These are phyloP conservation scores for Epistrophe eligans DNA, from an alignment of 2,888 invertebrate genomes.

Conservation along the genomic window DNA sequence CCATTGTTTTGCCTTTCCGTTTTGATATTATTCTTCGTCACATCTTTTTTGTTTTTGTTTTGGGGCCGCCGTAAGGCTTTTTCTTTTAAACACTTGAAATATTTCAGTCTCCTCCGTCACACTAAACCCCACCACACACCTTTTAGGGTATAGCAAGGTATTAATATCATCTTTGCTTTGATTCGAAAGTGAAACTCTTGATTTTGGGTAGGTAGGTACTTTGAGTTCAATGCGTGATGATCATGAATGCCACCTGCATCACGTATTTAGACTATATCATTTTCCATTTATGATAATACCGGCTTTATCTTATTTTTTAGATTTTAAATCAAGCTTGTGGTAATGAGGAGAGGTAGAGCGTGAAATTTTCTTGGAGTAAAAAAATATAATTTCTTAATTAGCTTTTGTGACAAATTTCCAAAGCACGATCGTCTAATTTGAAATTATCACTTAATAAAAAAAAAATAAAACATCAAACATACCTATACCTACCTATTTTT, in stretches of 20 bases:
- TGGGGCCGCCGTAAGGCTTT: constrained; percentile 22
- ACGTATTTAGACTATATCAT: constrained; percentile 62
- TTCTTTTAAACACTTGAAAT: constrained; percentile 33
- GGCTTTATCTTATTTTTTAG: constrained; percentile 2
- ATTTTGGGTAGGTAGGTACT: constrained; percentile 31
- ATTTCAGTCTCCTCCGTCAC: neutral
- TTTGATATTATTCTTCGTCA: constrained; percentile 50
- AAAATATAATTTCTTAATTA: constrained; percentile 27
- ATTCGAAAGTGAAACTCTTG: constrained; percentile 71
- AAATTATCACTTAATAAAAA: constrained; percentile 13
- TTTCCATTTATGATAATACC: constrained; percentile 21
- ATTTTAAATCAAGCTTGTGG: constrained; percentile 31
- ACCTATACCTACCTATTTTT: neutral
- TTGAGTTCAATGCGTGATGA: constrained; percentile 46
- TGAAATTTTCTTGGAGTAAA: constrained; percentile 29
- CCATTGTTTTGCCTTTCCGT: constrained; percentile 63
- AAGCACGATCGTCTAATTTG: constrained; percentile 31
- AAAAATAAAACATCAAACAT: neutral
- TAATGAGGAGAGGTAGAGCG: constrained; percentile 35
- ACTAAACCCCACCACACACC: neutral
- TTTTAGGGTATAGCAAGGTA: neutral
- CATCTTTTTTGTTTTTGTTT: constrained; percentile 12
- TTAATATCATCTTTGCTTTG: constrained; percentile 36
- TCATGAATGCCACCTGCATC: constrained; percentile 65
- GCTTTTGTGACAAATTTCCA: constrained; percentile 44